A percentile compares a stretch with the other conserved stretches of the same genome.
Evolutionary conservation across 2,888 invertebrate species (phyloP).

Genomic region (Caenorhabditis sulstoni): DNA sequence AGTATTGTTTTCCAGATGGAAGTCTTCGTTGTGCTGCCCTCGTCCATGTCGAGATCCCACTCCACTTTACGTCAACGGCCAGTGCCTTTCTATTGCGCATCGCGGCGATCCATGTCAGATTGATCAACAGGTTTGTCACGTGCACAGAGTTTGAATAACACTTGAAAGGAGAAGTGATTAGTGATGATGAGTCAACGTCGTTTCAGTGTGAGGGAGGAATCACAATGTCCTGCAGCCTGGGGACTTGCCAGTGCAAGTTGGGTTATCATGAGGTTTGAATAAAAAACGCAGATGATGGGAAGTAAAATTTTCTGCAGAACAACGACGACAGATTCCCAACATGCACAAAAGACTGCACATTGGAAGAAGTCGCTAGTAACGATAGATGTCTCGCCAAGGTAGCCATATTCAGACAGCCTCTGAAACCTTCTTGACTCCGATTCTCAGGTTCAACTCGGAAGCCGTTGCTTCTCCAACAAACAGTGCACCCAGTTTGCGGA

Average conservation of each 20-base stretch:
- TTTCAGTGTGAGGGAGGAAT: slow-evolving; percentile 80
- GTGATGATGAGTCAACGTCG: background rate
- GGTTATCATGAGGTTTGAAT: slow-evolving; percentile 74
- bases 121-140: slow-evolving; percentile 76
- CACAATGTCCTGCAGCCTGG: slow-evolving; percentile 76
- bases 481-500: slow-evolving; percentile 77
- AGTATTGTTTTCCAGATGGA: slow-evolving; percentile 72
- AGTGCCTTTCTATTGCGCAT: slow-evolving; percentile 79
- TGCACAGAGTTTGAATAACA: too few relatives aligned
- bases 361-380: slow-evolving; percentile 63
- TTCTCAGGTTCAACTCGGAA: slow-evolving; percentile 59
- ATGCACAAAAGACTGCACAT: slow-evolving; percentile 74
- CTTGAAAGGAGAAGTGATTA: too few relatives aligned
- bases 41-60: slow-evolving; percentile 80
- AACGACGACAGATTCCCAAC: slow-evolving; percentile 79
- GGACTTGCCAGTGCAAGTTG: slow-evolving; percentile 76
- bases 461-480: slow-evolving; percentile 72
- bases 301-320: slow-evolving; percentile 63
- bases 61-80: slow-evolving; percentile 79
- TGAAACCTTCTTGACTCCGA: too few relatives aligned
- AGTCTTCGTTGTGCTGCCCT: slow-evolving; percentile 80
- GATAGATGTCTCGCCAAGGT: slow-evolving; percentile 64
- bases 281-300: too few relatives aligned
- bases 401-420: too few relatives aligned
- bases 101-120: slow-evolving; percentile 79